Conservation (phyloP, 2,797 vertebrate genomes). For the Phaenicophaeus curvirostris region DNA sequence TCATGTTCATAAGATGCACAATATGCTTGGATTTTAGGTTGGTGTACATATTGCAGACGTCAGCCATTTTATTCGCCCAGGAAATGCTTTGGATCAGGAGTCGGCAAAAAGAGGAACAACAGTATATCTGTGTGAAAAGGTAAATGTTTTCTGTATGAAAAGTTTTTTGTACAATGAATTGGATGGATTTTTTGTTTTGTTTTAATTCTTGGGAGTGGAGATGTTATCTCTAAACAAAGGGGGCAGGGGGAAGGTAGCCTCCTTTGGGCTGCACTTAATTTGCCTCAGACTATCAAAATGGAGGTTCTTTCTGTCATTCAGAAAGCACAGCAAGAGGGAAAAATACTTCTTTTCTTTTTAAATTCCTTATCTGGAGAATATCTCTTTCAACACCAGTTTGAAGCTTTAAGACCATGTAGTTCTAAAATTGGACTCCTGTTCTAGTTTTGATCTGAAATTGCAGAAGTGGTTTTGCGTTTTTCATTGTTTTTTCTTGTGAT, state of each 20-base stretch:
- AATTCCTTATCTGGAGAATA: not conserved
- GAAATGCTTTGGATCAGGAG: slow-evolving; percentile 94
- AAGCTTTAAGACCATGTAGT: not conserved
- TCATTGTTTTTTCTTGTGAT: not conserved
- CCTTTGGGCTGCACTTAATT: not conserved
- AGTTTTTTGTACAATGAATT: not conserved
- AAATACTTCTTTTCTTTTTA: not conserved
- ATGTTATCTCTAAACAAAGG: not conserved
- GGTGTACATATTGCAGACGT: slow-evolving; percentile 98
- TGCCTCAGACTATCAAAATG: not conserved
- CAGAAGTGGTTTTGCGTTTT: not conserved
- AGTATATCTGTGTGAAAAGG: slow-evolving; percentile 97
- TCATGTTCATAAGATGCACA: not conserved
- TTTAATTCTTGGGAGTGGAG: not conserved
- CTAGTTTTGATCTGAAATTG: not conserved
- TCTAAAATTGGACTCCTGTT: not conserved
- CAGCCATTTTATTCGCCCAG: slow-evolving; percentile 96
- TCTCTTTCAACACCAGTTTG: not conserved
- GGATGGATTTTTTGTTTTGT: not conserved
- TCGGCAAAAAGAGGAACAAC: slow-evolving; percentile 94
- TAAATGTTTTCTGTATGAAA: slow-evolving; percentile 54
- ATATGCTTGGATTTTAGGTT: slow-evolving; percentile 78
- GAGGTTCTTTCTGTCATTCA: not conserved
- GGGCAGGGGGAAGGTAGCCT: not conserved
- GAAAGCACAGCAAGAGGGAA: not conserved